Conservation (phyloP, 2,888 invertebrate species). For the Xestoiulus laeticollis region DNA sequence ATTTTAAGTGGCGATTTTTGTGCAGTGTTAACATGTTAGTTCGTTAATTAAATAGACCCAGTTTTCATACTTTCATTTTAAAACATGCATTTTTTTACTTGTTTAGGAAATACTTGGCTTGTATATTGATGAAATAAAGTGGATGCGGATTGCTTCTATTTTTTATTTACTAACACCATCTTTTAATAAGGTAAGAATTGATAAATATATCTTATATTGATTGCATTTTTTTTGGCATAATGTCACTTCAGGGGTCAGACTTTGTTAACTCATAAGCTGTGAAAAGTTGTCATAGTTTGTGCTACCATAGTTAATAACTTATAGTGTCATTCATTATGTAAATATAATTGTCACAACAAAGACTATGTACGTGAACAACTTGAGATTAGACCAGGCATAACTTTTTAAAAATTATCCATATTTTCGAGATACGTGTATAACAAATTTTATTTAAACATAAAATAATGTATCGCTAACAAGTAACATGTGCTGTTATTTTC, state of each 20-base stretch:
- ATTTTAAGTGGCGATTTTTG: too few relatives aligned
- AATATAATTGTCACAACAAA: not conserved
- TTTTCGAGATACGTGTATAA: not conserved
- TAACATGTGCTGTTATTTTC: not conserved
- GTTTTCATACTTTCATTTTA: too few relatives aligned
- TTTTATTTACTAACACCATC: not conserved
- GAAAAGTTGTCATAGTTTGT: not conserved
- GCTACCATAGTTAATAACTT: not conserved
- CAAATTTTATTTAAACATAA: not conserved
- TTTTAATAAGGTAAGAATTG: not conserved
- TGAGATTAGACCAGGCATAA: not conserved
- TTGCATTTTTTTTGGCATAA: not conserved
- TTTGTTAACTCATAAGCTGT: not conserved
- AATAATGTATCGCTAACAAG: not conserved
- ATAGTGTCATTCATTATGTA: not conserved
- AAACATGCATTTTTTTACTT: not conserved
- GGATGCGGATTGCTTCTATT: not conserved
- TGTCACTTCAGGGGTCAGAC: not conserved
- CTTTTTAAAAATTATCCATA: not conserved
- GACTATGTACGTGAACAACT: not conserved
- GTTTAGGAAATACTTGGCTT: not conserved
- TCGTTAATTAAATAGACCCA: too few relatives aligned
- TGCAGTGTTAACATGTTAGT: too few relatives aligned
- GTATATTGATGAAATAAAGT: not conserved
- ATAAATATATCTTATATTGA: not conserved